These are phyloP conservation scores for Bubalus kerabau DNA, from an alignment of 2,113 vertebrate genomes.

Conservation along the genomic window DNA sequence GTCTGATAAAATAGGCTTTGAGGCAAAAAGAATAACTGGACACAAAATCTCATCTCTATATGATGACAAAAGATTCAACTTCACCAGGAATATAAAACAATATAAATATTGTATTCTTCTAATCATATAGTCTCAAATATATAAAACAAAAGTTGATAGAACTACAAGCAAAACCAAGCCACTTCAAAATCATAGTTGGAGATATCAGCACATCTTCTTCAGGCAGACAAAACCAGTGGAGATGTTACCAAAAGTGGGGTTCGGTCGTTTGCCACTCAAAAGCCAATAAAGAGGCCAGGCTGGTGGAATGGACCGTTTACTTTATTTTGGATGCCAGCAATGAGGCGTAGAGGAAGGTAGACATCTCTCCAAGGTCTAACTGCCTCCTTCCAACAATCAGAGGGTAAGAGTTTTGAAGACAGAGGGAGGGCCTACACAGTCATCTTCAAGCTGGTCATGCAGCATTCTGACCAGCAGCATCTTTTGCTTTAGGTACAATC, in stretches of 20 bases:
- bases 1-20: background rate
- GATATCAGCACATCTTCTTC: background rate
- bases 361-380: background rate
- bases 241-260: background rate
- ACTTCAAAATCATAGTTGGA: background rate
- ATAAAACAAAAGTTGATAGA: background rate
- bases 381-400: background rate
- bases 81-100: background rate
- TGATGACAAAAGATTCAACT: background rate
- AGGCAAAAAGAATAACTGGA: background rate
- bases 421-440: background rate
- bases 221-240: background rate
- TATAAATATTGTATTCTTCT: background rate
- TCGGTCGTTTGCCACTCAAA: background rate
- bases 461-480: background rate
- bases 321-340: background rate
- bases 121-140: background rate
- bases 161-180: background rate
- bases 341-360: background rate
- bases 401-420: background rate
- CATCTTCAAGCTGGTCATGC: background rate
- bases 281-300: background rate
- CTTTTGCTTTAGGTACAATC: background rate
- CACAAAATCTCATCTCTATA: background rate
- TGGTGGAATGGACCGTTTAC: background rate